Conservation (phyloP, 2,113 vertebrate species). For the Ceratotherium simum region DNA sequence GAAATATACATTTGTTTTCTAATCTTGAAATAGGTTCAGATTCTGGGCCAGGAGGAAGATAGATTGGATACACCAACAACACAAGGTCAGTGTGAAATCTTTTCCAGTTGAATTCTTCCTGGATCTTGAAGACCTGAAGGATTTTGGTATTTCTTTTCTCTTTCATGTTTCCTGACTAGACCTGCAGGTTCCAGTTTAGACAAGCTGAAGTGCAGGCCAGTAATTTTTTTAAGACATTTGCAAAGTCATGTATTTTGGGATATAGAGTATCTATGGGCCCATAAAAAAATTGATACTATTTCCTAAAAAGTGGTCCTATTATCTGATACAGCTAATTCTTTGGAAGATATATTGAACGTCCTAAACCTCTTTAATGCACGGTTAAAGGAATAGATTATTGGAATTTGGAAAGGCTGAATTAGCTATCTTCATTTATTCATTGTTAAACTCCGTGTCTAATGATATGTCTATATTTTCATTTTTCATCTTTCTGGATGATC, state of each 20-base stretch:
- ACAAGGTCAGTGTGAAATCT: not conserved
- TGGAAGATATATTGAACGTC: not conserved
- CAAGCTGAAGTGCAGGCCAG: rapidly evolving
- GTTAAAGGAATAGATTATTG: not conserved
- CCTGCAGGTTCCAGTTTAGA: not conserved
- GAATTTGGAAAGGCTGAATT: not conserved
- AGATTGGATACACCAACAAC: not conserved
- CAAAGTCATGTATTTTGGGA: not conserved
- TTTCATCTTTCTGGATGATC: not conserved
- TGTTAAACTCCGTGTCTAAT: not conserved
- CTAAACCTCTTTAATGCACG: not conserved
- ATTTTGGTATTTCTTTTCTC: not conserved
- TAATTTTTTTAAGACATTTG: not conserved
- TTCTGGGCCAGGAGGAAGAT: not conserved
- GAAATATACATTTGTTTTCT: conserved; percentile 32
- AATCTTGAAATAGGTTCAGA: conserved; percentile 1
- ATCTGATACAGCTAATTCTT: not conserved
- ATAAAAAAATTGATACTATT: not conserved
- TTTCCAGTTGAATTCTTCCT: not conserved
- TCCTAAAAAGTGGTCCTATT: not conserved
- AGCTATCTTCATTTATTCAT: not conserved
- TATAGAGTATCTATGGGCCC: not conserved
- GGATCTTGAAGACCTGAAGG: not conserved
- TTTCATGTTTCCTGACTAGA: not conserved
- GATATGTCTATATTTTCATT: not conserved